A percentile compares a stretch with the other conserved stretches of the same genome.
Evolutionary conservation across 2,797 vertebrate genomes (phyloP).

Genomic region (Coccyzus lansbergi): DNA sequence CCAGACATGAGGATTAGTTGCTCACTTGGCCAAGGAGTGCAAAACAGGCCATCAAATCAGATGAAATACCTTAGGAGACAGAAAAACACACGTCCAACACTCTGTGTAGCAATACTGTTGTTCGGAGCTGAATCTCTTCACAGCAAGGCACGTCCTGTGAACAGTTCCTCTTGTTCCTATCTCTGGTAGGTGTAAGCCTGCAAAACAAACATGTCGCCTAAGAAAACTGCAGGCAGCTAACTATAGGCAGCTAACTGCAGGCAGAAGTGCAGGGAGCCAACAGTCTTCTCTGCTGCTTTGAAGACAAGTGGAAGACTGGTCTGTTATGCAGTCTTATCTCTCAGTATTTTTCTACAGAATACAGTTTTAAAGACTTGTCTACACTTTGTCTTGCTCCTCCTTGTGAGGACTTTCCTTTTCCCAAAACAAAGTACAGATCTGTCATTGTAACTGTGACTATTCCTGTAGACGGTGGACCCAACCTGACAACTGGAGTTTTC

Average conservation of each 20-base stretch:
- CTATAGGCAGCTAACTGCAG: background rate
- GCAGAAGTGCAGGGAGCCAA: background rate
- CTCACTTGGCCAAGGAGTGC: background rate
- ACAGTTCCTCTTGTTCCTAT: background rate
- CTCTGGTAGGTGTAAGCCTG: background rate
- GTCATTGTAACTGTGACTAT: background rate
- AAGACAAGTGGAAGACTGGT: background rate
- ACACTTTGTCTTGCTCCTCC: rapidly evolving
- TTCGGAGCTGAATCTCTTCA: background rate
- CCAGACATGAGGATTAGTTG: background rate
- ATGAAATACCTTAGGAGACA: background rate
- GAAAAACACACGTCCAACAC: background rate
- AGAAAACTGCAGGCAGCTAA: background rate
- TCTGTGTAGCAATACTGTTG: background rate
- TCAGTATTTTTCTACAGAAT: background rate
- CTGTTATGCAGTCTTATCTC: background rate
- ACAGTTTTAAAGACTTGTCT: background rate
- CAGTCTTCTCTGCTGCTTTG: background rate
- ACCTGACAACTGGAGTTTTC: background rate
- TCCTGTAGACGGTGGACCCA: background rate
- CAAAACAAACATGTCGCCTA: background rate
- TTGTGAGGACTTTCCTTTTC: background rate
- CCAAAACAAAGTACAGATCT: background rate
- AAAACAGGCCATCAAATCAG: background rate
- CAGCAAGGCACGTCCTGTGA: background rate